Percentiles rank a stretch among this genome's conserved stretches.
Conservation (phyloP, 2,113 vertebrate genomes). For the Cynocephalus volans region DNA sequence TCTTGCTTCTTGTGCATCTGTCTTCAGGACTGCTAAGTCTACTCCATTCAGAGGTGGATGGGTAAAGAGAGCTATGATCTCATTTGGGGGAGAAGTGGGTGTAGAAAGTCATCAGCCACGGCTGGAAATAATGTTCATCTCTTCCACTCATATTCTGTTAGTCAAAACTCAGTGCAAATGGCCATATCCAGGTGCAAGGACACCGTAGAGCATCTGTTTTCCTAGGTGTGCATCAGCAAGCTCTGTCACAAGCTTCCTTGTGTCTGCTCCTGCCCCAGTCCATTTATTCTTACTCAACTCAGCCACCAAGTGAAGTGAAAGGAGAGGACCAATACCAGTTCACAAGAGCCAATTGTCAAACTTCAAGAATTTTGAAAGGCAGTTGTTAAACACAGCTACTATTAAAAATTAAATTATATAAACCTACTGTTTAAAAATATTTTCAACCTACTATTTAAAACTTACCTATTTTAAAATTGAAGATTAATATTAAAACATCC, state of each 20-base stretch:
- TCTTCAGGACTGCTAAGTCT: neutral
- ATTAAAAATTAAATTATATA: constrained; percentile 2
- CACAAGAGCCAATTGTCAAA: neutral
- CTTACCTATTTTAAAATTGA: constrained; percentile 14
- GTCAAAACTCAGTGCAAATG: neutral
- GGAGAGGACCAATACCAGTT: neutral
- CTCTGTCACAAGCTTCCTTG: too few relatives aligned
- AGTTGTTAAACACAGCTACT: neutral
- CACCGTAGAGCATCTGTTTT: accelerated
- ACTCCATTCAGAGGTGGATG: neutral
- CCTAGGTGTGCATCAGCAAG: too few relatives aligned
- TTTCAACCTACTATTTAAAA: constrained; percentile 4
- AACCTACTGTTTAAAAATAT: neutral
- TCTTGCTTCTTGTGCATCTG: neutral
- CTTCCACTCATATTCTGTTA: neutral
- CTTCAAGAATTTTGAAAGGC: neutral
- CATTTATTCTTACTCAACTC: neutral
- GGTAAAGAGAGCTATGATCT: neutral
- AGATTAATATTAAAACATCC: neutral
- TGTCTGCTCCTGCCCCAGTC: too few relatives aligned
- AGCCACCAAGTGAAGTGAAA: too few relatives aligned
- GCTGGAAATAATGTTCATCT: too few relatives aligned
- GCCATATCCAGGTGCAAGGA: accelerated
- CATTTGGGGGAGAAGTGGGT: neutral
- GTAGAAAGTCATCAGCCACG: neutral